phyloP scores from a whole-genome alignment of 92 coral and sea anemone genomes.

The Zoanthus sansibaricus region DNA sequence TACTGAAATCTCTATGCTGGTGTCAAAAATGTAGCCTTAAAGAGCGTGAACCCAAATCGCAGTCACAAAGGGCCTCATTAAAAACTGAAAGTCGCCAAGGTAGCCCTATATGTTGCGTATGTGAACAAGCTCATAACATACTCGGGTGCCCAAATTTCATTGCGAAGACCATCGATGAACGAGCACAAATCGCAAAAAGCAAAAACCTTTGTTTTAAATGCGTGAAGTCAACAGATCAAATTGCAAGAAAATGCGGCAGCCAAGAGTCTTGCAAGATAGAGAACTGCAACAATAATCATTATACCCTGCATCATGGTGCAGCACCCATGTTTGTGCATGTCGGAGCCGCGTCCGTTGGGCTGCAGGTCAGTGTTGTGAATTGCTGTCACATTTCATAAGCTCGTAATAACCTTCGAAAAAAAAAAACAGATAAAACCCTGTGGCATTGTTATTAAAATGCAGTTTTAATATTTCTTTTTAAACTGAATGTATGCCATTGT shows the following conservation, averaged over 20 bases:
- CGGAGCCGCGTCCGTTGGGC: slow-evolving; percentile 51
- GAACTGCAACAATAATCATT: slow-evolving; percentile 59
- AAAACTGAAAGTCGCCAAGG: slow-evolving; percentile 24
- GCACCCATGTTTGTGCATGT: slow-evolving; percentile 47
- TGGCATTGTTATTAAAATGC: too few relatives aligned
- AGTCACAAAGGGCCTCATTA: slow-evolving; percentile 25
- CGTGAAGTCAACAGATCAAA: slow-evolving; percentile 54
- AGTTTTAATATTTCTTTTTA: too few relatives aligned
- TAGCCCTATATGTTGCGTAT: slow-evolving; percentile 20
- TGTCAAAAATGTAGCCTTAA: slow-evolving; percentile 28
- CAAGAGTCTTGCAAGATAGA: slow-evolving; percentile 48
- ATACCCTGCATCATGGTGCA: slow-evolving; percentile 62
- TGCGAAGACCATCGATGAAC: too few relatives aligned
- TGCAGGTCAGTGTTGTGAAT: background rate
- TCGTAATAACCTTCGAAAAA: background rate
- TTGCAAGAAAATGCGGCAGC: slow-evolving; percentile 57
- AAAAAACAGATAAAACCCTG: too few relatives aligned
- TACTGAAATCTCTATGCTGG: slow-evolving; percentile 22
- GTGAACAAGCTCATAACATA: too few relatives aligned
- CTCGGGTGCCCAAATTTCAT: too few relatives aligned
- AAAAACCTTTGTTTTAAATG: slow-evolving; percentile 44
- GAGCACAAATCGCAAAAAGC: slow-evolving; percentile 54
- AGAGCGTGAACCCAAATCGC: slow-evolving; percentile 22
- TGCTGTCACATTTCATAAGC: too few relatives aligned
- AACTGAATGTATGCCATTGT: too few relatives aligned